Evolutionary conservation across 2,113 vertebrate species (phyloP), one percentile per base, ranked within the genome.

Genomic region (Anthoscopus minutus): DNA sequence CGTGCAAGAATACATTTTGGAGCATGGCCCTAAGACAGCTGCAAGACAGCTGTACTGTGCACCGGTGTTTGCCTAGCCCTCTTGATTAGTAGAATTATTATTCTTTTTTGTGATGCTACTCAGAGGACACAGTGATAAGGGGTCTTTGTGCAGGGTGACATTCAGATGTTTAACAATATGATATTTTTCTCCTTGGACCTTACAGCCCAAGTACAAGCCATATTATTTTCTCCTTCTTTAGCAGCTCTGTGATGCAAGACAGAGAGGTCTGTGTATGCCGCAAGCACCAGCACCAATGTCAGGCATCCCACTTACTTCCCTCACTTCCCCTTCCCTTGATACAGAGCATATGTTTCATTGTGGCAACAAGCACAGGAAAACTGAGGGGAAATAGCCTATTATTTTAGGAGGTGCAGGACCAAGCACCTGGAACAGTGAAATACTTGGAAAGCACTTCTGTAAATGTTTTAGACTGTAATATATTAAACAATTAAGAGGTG

Each of bases 361-460:
- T 81, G 87, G 81, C 81, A 88, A 53, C 53, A 54, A 80, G 81
- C 64, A 81, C 51, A 44, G 80, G 79, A 85, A 94, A 95, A 95
- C 76, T 40, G 77, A 78, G 33, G 67, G 94, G 92, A 96, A 93
- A 83, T 67, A 81, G 82, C 44, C 71, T 81, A 86, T 96, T 93
- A 96, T 92, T 97, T 96, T 88, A 93, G 81, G 79, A 94, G 91
- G 89, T 94, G 89, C 53, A 50, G 79, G 87, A 93, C 74, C 38
- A 80, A 94, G 66, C 95, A 96, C 94, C 94, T 96, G 95, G 90
- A 96, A 88, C 71, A 78, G 88, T 93, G 91, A 93, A 96, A 92
- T 86, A 95, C 92, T 94, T 96, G 86, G 76, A 94, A 92, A 92
- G 72, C 65, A 90, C 31, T 92, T 77, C 73, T 93, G 71, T 92